These are phyloP conservation scores for Cataglyphis albicans DNA, from an alignment of 2,888 invertebrate species.

Conservation along the genomic window DNA sequence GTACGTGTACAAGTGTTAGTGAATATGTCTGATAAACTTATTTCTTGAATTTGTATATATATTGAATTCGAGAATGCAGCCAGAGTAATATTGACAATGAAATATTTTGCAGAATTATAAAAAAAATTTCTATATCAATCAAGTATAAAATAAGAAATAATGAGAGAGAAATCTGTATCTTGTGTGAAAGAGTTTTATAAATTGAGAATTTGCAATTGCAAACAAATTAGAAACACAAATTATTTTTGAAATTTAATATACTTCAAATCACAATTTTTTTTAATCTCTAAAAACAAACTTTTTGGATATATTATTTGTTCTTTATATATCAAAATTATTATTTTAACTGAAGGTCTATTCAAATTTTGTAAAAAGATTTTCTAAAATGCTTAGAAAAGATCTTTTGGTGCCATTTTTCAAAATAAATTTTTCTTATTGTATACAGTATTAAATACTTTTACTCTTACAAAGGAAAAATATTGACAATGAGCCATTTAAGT, in stretches of 20 bases:
- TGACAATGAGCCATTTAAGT: no score
- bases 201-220: not conserved
- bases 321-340: not conserved
- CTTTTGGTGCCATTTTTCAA: no score
- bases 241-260: not conserved
- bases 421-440: no score
- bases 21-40: constrained; percentile 9
- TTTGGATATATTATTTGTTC: not conserved
- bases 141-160: not conserved
- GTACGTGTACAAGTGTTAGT: constrained; percentile 6
- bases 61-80: not conserved
- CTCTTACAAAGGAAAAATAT: no score
- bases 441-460: no score
- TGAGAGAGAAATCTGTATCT: not conserved
- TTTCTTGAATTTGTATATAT: constrained; percentile 11
- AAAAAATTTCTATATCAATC: not conserved
- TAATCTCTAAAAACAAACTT: not conserved
- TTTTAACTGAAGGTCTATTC: not conserved
- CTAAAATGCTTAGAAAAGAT: no score
- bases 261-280: not conserved
- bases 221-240: not conserved
- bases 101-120: not conserved
- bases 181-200: not conserved
- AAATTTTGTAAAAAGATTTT: no score
- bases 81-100: not conserved